Evolutionary conservation across 2,888 invertebrate species (phyloP).

Genomic region (Cephus runcator): DNA sequence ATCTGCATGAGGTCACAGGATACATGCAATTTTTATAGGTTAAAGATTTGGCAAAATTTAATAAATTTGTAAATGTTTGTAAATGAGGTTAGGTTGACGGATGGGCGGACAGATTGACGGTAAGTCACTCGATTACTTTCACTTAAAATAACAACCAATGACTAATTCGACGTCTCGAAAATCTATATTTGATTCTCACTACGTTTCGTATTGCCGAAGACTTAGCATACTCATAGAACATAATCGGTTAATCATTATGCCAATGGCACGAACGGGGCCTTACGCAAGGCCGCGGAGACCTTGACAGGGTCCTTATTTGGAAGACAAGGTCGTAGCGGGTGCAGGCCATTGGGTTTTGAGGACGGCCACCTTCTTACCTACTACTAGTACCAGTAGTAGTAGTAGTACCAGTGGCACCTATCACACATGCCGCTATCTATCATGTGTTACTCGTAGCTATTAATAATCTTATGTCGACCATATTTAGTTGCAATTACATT

Average conservation of each 20-base stretch:
- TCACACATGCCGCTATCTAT: not conserved
- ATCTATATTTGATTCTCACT: not conserved
- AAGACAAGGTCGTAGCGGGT: conserved; percentile 55
- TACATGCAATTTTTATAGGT: not conserved
- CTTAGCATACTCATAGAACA: conserved; percentile 13
- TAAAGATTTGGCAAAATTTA: not conserved
- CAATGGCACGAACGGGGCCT: conserved; percentile 49
- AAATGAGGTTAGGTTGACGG: not conserved
- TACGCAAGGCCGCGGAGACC: conserved; percentile 55
- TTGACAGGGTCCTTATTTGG: conserved; percentile 58
- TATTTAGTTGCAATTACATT: not conserved
- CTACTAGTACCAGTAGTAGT: not conserved
- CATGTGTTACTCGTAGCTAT: not conserved
- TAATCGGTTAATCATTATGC: conserved; percentile 51
- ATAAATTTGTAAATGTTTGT: not conserved
- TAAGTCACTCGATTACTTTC: not conserved
- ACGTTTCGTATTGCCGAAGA: not conserved
- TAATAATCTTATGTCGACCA: not conserved
- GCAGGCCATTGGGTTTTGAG: conserved; percentile 59
- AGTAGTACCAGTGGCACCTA: not conserved
- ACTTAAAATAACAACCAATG: not conserved
- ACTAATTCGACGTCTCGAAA: not conserved
- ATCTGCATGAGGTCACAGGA: not conserved
- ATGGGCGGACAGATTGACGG: not conserved
- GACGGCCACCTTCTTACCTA: conserved; percentile 35